These are phyloP conservation scores for Eumeta japonica DNA, from an alignment of 1,140 invertebrate species.

Conservation along the genomic window DNA sequence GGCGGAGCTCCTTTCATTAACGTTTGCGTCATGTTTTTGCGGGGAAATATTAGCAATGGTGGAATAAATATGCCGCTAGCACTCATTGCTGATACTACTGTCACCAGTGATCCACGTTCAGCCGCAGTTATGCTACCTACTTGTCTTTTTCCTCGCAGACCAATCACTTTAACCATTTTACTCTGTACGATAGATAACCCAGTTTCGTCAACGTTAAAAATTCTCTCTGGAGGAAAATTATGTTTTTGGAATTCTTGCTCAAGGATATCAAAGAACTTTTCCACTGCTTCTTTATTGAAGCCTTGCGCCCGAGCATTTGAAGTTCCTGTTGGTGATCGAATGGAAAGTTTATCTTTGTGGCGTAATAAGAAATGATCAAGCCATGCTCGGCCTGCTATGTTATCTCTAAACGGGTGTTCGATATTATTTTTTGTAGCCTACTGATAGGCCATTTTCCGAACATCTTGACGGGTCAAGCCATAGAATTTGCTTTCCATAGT, in stretches of 20 bases:
- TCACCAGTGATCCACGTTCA: conserved; percentile 21
- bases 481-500: conserved; percentile 16
- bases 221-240: conserved; percentile 19
- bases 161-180: conserved; percentile 24
- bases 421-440: conserved; percentile 15
- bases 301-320: conserved; percentile 21
- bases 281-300: conserved; percentile 25
- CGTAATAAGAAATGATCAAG: conserved; percentile 16
- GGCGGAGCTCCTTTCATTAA: conserved; percentile 28
- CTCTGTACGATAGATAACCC: conserved; percentile 26
- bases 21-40: conserved; percentile 24
- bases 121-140: conserved; percentile 22
- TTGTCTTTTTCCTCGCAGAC: conserved; percentile 23
- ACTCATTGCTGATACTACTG: conserved; percentile 21
- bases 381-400: conserved; percentile 13
- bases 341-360: conserved; percentile 19
- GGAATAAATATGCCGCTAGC: conserved; percentile 28
- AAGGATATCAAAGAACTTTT: conserved; percentile 28
- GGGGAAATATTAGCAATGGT: conserved; percentile 34
- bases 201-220: conserved; percentile 38
- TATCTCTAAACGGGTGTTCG: conserved; percentile 8
- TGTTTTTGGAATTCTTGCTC: conserved; percentile 19
- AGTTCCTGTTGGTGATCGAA: conserved; percentile 25
- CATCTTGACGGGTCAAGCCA: conserved; percentile 12
- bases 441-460: conserved; percentile 14